A percentile compares a stretch with the other conserved stretches of the same genome.
phyloP scores from a whole-genome alignment of 2,797 vertebrate species.

The Dallia pectoralis region DNA sequence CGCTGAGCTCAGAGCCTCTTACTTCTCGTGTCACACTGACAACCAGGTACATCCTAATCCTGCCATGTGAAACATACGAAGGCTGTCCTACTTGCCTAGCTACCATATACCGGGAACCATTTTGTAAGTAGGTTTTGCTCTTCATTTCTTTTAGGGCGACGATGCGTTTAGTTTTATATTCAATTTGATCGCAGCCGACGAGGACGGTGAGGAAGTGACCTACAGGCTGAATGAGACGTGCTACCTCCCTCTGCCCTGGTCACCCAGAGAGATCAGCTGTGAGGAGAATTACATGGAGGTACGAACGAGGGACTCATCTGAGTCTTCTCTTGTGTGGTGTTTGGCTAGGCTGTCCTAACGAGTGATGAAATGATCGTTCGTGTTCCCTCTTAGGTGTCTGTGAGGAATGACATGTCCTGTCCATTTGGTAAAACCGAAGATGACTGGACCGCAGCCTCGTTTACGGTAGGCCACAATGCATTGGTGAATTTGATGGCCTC shows the following conservation, averaged over 20 bases:
- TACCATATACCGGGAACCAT: too few species aligned
- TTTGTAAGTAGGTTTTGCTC: too few species aligned
- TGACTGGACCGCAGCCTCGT: slow-evolving; percentile 27
- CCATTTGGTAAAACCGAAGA: slow-evolving; percentile 10
- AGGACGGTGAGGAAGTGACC: slow-evolving; percentile 37
- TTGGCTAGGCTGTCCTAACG: background rate
- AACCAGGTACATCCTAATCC: slow-evolving; percentile 1
- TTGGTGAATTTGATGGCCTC: background rate
- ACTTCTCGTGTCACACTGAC: slow-evolving; percentile 14
- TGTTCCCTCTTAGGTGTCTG: slow-evolving; percentile 51
- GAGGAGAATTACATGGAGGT: slow-evolving; percentile 82
- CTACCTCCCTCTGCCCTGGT: slow-evolving; percentile 57
- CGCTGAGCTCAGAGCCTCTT: slow-evolving; percentile 3
- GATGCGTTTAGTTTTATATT: slow-evolving; percentile 58
- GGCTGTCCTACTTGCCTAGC: too few species aligned
- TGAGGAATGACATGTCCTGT: slow-evolving; percentile 51
- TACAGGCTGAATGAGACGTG: slow-evolving; percentile 67
- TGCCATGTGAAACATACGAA: too few species aligned
- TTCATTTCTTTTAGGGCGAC: slow-evolving; percentile 55
- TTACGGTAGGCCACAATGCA: slow-evolving; percentile 10
- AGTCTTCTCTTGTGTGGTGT: too few species aligned
- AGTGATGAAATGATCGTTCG: background rate
- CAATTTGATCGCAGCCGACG: slow-evolving; percentile 55
- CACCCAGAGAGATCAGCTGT: slow-evolving; percentile 75
- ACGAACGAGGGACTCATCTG: slow-evolving; percentile 11